phyloP scores from a whole-genome alignment of 37 sponge, comb jelly and placozoan species.

The Eunapius fragilis region DNA sequence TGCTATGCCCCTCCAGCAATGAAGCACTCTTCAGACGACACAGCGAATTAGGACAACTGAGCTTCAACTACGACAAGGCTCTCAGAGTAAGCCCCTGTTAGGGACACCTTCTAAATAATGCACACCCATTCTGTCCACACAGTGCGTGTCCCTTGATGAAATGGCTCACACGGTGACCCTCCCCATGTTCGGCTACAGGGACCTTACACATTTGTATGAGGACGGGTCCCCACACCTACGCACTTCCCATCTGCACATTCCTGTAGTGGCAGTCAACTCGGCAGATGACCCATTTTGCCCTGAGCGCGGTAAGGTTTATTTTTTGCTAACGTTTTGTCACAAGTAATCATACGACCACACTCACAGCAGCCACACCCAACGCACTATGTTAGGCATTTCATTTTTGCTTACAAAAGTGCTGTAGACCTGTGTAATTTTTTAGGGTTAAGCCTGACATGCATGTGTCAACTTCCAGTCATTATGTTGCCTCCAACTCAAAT shows the following conservation, averaged over 20 bases:
- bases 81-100: slow-evolving; percentile 17
- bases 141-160: slow-evolving; percentile 17
- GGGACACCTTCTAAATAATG: background rate
- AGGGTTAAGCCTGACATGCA: no score
- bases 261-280: slow-evolving; percentile 56
- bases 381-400: no score
- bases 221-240: slow-evolving; percentile 34
- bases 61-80: slow-evolving; percentile 38
- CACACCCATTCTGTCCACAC: background rate
- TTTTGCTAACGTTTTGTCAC: no score
- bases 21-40: background rate
- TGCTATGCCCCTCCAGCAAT: background rate
- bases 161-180: slow-evolving; percentile 6
- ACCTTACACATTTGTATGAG: slow-evolving; percentile 8
- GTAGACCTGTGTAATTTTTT: no score
- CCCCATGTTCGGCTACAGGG: slow-evolving; percentile 79
- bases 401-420: no score
- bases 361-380: no score
- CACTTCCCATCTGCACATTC: slow-evolving; percentile 33
- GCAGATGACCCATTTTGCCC: slow-evolving; percentile 75
- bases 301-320: slow-evolving; percentile 35
- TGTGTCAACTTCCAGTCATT: no score
- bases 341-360: no score
- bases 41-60: slow-evolving; percentile 7
- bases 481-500: no score